Percentiles rank a stretch among this genome's conserved stretches.
Evolutionary conservation across 2,888 invertebrate species (phyloP).

Genomic region (Tetheella fluctuosa): DNA sequence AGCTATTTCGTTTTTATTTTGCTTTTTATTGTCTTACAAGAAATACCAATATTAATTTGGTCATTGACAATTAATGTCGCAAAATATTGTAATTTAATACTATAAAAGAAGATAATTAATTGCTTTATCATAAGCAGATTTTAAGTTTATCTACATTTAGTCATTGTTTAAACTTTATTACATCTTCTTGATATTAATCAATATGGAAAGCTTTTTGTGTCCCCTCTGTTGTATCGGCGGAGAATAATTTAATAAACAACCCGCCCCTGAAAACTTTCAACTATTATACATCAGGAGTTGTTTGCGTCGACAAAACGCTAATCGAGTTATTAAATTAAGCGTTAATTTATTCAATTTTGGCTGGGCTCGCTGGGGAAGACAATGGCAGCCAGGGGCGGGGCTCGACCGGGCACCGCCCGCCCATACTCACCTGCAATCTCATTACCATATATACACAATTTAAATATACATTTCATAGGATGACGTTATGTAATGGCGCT

Average conservation of each 20-base stretch:
- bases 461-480: constrained; percentile 21
- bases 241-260: constrained; percentile 72
- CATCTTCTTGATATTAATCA: constrained; percentile 55
- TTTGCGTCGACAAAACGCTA: constrained; percentile 75
- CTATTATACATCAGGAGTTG: constrained; percentile 73
- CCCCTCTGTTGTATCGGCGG: constrained; percentile 53
- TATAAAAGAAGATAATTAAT: no score
- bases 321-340: constrained; percentile 81
- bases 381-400: constrained; percentile 74
- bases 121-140: no score
- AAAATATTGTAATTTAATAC: no score
- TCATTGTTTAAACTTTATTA: constrained; percentile 37
- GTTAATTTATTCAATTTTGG: constrained; percentile 82
- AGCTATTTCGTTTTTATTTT: no score
- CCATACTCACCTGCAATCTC: constrained; percentile 67
- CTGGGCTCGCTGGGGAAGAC: constrained; percentile 55
- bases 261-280: constrained; percentile 66
- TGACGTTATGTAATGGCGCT: constrained; percentile 13
- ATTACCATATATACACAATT: constrained; percentile 52
- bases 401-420: constrained; percentile 59
- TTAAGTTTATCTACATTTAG: not conserved
- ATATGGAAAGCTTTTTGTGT: constrained; percentile 63
- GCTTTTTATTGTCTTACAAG: no score
- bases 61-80: no score
- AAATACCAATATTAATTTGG: no score